Evolutionary conservation across 2,888 invertebrate genomes (phyloP).

Genomic region (Eristalinus aeneus): DNA sequence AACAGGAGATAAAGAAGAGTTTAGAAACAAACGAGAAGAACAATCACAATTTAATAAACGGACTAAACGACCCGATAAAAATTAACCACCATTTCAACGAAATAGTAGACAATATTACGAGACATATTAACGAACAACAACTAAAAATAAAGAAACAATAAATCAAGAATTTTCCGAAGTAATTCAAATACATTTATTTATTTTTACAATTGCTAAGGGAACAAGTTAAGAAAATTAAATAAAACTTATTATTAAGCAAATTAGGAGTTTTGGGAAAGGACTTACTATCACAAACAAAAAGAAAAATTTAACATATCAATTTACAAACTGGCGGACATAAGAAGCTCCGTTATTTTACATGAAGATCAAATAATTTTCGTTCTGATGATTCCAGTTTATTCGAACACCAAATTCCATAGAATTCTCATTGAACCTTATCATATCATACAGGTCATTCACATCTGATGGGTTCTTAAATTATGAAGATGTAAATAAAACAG

Average conservation of each 20-base stretch:
- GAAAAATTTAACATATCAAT: too few species aligned
- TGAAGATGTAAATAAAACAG: too few species aligned
- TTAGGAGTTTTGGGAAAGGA: background rate
- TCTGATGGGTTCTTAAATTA: too few species aligned
- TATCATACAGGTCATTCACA: too few species aligned
- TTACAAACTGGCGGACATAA: too few species aligned
- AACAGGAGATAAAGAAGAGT: too few species aligned
- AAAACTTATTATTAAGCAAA: background rate
- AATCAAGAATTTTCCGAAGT: background rate
- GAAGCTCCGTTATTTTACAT: too few species aligned
- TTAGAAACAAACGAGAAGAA: constrained; percentile 19
- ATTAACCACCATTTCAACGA: constrained; percentile 27
- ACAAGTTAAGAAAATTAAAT: background rate
- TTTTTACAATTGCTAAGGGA: background rate
- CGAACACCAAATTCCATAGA: too few species aligned
- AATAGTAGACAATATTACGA: constrained; percentile 30
- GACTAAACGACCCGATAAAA: constrained; percentile 18
- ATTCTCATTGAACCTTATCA: too few species aligned
- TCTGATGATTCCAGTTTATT: too few species aligned
- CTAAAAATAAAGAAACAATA: constrained; percentile 5
- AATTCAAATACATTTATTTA: constrained; percentile 1
- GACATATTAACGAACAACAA: constrained; percentile 28
- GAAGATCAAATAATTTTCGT: too few species aligned
- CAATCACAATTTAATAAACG: constrained; percentile 13
- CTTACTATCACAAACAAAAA: background rate